Evolutionary conservation across 2,113 vertebrate genomes (phyloP).

Genomic region (Parus major): DNA sequence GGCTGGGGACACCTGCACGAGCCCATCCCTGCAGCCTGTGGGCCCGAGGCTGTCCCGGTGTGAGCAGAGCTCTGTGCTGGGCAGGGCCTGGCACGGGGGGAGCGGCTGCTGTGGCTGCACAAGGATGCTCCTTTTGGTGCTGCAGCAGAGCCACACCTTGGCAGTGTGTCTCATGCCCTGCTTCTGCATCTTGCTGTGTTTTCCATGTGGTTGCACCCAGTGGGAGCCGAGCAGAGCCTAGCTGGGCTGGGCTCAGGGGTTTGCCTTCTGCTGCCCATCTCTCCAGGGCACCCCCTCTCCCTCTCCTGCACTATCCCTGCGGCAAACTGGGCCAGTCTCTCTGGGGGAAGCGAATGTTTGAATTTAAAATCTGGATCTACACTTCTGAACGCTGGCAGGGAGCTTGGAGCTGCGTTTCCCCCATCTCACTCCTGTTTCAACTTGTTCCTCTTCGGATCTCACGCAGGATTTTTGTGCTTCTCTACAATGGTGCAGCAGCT

Average conservation of each 20-base stretch:
- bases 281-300: accelerated
- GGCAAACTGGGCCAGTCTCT: neutral
- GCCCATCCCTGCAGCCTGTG: neutral
- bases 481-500: neutral
- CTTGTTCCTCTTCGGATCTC: neutral
- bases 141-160: neutral
- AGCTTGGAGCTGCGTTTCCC: neutral
- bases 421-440: neutral
- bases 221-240: neutral
- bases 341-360: neutral
- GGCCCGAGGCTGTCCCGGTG: accelerated
- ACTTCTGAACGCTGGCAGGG: neutral
- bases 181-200: neutral
- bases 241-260: neutral
- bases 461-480: neutral
- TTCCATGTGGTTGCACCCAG: neutral
- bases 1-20: neutral
- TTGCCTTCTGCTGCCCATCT: neutral
- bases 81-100: neutral
- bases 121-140: neutral
- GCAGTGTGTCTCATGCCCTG: accelerated
- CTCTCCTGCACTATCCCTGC: accelerated
- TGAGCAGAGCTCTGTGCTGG: accelerated
- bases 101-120: neutral
- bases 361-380: neutral